Evolutionary conservation across 2,888 invertebrate genomes (phyloP).

Genomic region (Agriopis leucophaearia): DNA sequence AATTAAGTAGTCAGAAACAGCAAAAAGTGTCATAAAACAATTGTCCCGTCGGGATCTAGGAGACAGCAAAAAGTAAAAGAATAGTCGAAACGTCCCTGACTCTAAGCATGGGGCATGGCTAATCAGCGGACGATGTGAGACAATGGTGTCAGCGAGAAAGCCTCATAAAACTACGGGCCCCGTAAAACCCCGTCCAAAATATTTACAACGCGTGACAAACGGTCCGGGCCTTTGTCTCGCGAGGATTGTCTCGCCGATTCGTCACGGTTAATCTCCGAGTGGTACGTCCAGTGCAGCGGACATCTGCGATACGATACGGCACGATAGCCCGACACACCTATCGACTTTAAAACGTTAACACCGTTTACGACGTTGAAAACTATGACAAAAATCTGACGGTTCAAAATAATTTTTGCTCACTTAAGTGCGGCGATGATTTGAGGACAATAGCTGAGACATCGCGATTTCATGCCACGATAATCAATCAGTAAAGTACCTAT

Average conservation of each 20-base stretch:
- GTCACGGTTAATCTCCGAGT: conserved; percentile 70
- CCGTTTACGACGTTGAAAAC: conserved; percentile 16
- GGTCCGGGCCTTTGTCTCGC: conserved; percentile 71
- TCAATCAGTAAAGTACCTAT: conserved; percentile 11
- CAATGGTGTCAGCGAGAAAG: conserved; percentile 81
- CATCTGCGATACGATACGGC: conserved; percentile 65
- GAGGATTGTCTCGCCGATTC: conserved; percentile 77
- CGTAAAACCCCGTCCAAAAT: conserved; percentile 82
- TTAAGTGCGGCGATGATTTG: conserved; percentile 8
- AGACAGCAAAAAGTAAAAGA: conserved; percentile 40
- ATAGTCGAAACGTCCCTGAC: conserved; percentile 56
- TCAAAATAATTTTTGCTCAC: conserved; percentile 12
- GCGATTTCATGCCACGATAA: conserved; percentile 24
- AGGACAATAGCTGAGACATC: conserved; percentile 19
- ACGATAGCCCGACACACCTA: conserved; percentile 57
- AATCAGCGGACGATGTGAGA: conserved; percentile 74
- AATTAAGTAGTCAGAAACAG: conserved; percentile 43
- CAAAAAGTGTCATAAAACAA: conserved; percentile 49
- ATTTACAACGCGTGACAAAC: conserved; percentile 85
- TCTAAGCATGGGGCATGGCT: conserved; percentile 65
- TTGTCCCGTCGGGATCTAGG: conserved; percentile 50
- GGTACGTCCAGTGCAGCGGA: conserved; percentile 62
- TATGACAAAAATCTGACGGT: conserved; percentile 17
- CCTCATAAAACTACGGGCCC: conserved; percentile 79
- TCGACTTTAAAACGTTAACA: conserved; percentile 49